Conservation (phyloP, 2,888 invertebrate species). For the Hirtodrosophila alboralis region DNA sequence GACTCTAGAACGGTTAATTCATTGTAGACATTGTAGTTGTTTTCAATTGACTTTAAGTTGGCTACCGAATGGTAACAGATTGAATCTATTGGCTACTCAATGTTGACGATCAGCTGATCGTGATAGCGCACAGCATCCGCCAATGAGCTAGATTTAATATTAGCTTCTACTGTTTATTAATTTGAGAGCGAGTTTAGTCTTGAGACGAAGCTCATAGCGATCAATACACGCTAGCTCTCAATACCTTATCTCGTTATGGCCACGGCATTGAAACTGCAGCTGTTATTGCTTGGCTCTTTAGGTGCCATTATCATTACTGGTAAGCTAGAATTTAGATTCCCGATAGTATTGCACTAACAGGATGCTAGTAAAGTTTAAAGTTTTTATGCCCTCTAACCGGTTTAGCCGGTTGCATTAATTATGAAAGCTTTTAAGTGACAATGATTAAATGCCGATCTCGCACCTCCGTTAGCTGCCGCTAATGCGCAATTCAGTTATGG, state of each 20-base stretch:
- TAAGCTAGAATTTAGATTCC: constrained; percentile 31
- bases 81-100: too few species aligned
- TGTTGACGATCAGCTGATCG: constrained; percentile 15
- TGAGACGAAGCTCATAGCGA: constrained; percentile 30
- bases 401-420: constrained; percentile 46
- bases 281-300: constrained; percentile 23
- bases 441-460: constrained; percentile 10
- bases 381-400: constrained; percentile 22
- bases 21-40: too few species aligned
- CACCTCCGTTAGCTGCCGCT: constrained; percentile 14
- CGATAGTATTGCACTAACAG: too few species aligned
- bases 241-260: constrained; percentile 19
- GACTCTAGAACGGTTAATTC: too few species aligned
- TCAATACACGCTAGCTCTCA: constrained; percentile 17
- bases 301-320: constrained; percentile 32
- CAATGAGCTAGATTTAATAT: constrained; percentile 14
- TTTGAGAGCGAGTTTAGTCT: constrained; percentile 44
- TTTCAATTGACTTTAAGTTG: too few species aligned
- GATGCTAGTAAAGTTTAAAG: neutral
- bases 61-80: too few species aligned
- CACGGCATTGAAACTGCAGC: constrained; percentile 23
- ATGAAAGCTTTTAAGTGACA: constrained; percentile 14
- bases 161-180: constrained; percentile 19
- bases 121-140: constrained; percentile 28
- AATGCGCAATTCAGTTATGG: constrained; percentile 67